These are phyloP conservation scores for Drosophila suzukii DNA, from an alignment of 1,140 invertebrate species.

Conservation along the genomic window DNA sequence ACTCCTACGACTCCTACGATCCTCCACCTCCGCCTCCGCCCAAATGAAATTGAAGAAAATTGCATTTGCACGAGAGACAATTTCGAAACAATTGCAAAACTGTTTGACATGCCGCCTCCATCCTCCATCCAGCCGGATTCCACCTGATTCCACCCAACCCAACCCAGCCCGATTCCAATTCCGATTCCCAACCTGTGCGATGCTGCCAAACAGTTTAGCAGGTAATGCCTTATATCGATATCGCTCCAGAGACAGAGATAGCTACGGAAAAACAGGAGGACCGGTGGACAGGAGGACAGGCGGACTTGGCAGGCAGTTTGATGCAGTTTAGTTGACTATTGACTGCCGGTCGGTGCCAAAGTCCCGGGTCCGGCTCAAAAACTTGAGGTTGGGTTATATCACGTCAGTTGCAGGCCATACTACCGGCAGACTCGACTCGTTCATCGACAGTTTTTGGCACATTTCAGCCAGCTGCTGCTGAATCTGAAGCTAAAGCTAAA, in stretches of 20 bases:
- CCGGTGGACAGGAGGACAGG: background rate
- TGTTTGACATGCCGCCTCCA: conserved; percentile 76
- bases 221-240: conserved; percentile 83
- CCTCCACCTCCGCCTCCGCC: conserved; percentile 67
- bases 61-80: conserved; percentile 83
- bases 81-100: conserved; percentile 83
- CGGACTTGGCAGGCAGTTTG: conserved; percentile 69
- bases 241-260: conserved; percentile 39
- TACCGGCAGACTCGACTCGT: conserved; percentile 28
- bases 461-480: conserved; percentile 53
- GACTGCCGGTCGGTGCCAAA: conserved; percentile 62
- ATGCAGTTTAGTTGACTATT: conserved; percentile 81
- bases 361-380: conserved; percentile 43
- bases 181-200: conserved; percentile 40
- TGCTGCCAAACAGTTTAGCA: conserved; percentile 83
- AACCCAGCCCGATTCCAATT: background rate
- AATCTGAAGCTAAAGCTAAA: conserved; percentile 17
- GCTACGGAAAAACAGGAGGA: background rate
- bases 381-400: conserved; percentile 62
- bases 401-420: conserved; percentile 67
- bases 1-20: conserved; percentile 58
- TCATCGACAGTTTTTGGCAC: conserved; percentile 69
- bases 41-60: conserved; percentile 83
- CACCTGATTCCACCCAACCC: conserved; percentile 10
- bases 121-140: conserved; percentile 2